Evolutionary conservation across 1,140 invertebrate genomes (phyloP).

Genomic region (Lepidotrigona ventralis): DNA sequence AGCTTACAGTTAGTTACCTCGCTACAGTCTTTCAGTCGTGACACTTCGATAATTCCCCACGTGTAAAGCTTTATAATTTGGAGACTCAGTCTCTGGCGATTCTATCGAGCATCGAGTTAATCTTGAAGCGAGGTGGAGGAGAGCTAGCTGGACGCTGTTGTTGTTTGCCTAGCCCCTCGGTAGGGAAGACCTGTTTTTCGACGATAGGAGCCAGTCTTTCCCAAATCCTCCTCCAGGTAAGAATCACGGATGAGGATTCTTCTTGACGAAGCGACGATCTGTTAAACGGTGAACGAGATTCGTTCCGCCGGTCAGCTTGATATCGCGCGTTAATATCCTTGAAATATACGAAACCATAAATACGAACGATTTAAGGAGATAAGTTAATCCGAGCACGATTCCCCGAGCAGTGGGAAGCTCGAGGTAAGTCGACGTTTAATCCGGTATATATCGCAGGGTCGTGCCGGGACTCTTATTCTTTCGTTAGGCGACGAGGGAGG

Average conservation of each 20-base stretch:
- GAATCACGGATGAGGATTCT: not conserved
- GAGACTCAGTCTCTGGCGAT: too few species aligned
- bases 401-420: too few species aligned
- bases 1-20: too few species aligned
- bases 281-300: not conserved
- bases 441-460: constrained; percentile 1
- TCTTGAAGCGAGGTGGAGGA: not conserved
- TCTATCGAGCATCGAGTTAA: not conserved
- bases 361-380: not conserved
- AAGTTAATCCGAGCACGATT: not conserved
- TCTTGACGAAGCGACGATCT: not conserved
- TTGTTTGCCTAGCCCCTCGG: not conserved
- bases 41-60: too few species aligned
- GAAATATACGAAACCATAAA: not conserved
- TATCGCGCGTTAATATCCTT: not conserved
- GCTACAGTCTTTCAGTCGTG: too few species aligned
- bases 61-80: too few species aligned
- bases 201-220: not conserved
- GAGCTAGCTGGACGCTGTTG: not conserved
- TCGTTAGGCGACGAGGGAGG: not conserved
- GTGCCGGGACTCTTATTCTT: constrained; percentile 1
- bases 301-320: not conserved
- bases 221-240: not conserved
- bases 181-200: not conserved
- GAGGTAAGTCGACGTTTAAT: constrained; percentile 15